Percentiles rank a stretch among this genome's conserved stretches.
phyloP scores from a whole-genome alignment of 2,888 invertebrate species.

The Hartigia nigra region DNA sequence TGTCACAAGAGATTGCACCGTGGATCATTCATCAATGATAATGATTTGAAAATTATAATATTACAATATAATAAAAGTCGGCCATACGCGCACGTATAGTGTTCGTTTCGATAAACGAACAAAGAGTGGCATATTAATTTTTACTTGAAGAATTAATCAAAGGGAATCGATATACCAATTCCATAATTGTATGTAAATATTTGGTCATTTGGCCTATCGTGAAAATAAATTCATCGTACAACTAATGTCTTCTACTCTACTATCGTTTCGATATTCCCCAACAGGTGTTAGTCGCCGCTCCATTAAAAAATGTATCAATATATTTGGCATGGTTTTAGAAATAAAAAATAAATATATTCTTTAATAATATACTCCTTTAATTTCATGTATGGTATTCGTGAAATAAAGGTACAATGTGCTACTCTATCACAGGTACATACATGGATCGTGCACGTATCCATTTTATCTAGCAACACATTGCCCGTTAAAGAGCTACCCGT shows the following conservation, averaged over 20 bases:
- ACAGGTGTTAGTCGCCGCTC: neutral
- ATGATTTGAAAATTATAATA: neutral
- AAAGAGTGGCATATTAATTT: neutral
- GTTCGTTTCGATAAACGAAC: neutral
- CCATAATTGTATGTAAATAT: neutral
- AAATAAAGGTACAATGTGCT: constrained; percentile 48
- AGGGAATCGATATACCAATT: neutral
- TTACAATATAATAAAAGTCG: neutral
- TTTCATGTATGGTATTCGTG: constrained; percentile 8
- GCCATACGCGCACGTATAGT: neutral
- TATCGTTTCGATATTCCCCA: neutral
- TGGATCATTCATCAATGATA: neutral
- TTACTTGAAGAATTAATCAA: neutral
- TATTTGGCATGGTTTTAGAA: neutral
- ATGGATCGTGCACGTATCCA: constrained; percentile 42
- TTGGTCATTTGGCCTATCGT: neutral
- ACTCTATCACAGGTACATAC: constrained; percentile 57
- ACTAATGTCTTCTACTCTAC: neutral
- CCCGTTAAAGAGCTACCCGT: constrained; percentile 16
- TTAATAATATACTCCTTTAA: constrained; percentile 5
- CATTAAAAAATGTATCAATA: neutral
- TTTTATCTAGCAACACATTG: constrained; percentile 18
- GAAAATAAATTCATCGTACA: neutral
- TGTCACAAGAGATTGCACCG: neutral
- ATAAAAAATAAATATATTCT: neutral